These are phyloP conservation scores for Motacilla tschutschensis DNA, from an alignment of 2,113 vertebrate genomes.

Conservation along the genomic window DNA sequence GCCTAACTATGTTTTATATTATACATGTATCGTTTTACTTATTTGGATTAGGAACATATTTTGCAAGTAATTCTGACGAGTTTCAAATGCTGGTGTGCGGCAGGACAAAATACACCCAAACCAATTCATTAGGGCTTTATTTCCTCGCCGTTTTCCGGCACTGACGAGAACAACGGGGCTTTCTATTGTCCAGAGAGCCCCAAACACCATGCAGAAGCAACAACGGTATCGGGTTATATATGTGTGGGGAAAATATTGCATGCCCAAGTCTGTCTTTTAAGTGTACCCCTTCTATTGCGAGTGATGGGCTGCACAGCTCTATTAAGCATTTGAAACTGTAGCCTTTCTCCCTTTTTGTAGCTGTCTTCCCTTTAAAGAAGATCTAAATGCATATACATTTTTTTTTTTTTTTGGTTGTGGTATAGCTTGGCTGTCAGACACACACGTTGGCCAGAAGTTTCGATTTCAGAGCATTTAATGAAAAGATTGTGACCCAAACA, in stretches of 20 bases:
- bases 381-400: not conserved
- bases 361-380: not conserved
- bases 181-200: slow-evolving; percentile 14
- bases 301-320: not conserved
- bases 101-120: slow-evolving; percentile 32
- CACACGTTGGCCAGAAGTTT: not conserved
- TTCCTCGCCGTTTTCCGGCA: not conserved
- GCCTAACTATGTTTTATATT: not conserved
- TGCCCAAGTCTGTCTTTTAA: not conserved
- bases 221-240: slow-evolving; percentile 5
- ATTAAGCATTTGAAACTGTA: not conserved
- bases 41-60: slow-evolving; percentile 46
- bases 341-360: not conserved
- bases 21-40: slow-evolving; percentile 33
- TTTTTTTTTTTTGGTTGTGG: not conserved
- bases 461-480: slow-evolving; percentile 33
- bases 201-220: not conserved
- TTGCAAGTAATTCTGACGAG: not conserved
- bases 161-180: not conserved
- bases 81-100: not conserved
- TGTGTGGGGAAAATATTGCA: slow-evolving; percentile 1
- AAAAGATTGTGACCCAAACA: not conserved
- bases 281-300: not conserved
- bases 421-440: not conserved
- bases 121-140: slow-evolving; percentile 17